phyloP scores from a whole-genome alignment of 2,797 vertebrate genomes.

The Halcyon chelicuti region DNA sequence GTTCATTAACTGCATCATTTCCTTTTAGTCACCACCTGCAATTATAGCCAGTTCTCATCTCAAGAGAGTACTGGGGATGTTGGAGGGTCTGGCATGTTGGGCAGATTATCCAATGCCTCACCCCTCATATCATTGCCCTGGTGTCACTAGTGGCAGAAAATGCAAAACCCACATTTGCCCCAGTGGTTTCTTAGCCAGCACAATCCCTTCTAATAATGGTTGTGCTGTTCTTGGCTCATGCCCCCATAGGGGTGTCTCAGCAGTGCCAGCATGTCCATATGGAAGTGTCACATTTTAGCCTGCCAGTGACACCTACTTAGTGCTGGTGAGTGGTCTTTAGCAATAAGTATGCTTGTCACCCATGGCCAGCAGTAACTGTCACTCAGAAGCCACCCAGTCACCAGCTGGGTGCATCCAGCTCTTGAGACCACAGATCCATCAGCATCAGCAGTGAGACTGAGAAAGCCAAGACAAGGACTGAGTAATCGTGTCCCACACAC shows the following conservation, averaged over 20 bases:
- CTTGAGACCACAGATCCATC: not conserved
- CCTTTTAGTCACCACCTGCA: not conserved
- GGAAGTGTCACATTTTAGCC: not conserved
- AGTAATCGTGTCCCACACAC: rapidly evolving
- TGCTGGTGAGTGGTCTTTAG: not conserved
- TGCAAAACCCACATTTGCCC: not conserved
- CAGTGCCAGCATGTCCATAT: not conserved
- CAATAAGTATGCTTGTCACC: not conserved
- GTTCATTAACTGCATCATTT: not conserved
- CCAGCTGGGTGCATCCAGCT: not conserved
- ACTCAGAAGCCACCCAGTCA: not conserved
- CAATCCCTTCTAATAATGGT: not conserved
- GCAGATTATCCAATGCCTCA: not conserved
- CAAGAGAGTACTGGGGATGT: not conserved
- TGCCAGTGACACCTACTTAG: not conserved
- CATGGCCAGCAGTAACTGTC: not conserved
- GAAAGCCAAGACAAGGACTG: not conserved
- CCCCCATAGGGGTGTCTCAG: rapidly evolving
- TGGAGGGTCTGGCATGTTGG: not conserved
- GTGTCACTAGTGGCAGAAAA: not conserved
- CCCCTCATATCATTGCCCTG: not conserved
- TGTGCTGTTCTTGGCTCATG: not conserved
- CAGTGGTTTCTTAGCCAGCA: not conserved
- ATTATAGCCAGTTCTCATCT: not conserved
- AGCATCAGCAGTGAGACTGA: not conserved